phyloP scores from a whole-genome alignment of 2,888 invertebrate genomes.

The Agrochola litura region DNA sequence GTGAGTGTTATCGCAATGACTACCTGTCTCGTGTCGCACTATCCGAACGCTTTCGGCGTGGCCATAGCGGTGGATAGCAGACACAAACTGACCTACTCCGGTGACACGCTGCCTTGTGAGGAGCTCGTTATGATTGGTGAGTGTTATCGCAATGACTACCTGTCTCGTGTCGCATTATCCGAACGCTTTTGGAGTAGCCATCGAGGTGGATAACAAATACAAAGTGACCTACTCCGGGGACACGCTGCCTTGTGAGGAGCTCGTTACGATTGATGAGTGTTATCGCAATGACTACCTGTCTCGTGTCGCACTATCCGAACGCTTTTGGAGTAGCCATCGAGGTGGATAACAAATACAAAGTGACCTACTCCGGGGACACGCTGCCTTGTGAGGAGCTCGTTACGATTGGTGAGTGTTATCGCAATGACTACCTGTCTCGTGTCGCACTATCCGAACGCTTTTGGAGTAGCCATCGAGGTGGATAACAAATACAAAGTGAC shows the following conservation, averaged over 20 bases:
- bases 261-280: slow-evolving; percentile 93
- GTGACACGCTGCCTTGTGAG: slow-evolving; percentile 98
- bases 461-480: slow-evolving; percentile 92
- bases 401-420: slow-evolving; percentile 91
- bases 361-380: slow-evolving; percentile 99
- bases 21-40: slow-evolving; percentile 95
- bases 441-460: slow-evolving; percentile 95
- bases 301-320: slow-evolving; percentile 95
- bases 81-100: slow-evolving; percentile 97
- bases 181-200: slow-evolving; percentile 94
- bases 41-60: slow-evolving; percentile 96
- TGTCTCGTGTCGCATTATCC: slow-evolving; percentile 95
- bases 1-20: slow-evolving; percentile 84
- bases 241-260: slow-evolving; percentile 95
- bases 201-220: slow-evolving; percentile 83
- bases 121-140: slow-evolving; percentile 94
- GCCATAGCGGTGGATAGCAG: slow-evolving; percentile 85
- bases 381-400: slow-evolving; percentile 96
- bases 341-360: slow-evolving; percentile 88
- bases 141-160: slow-evolving; percentile 85
- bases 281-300: slow-evolving; percentile 91
- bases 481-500: slow-evolving; percentile 92
- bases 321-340: slow-evolving; percentile 94
- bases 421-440: slow-evolving; percentile 92
- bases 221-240: slow-evolving; percentile 99